Evolutionary conservation across 2,888 invertebrate species (phyloP).

Genomic region (Crematogaster levior): DNA sequence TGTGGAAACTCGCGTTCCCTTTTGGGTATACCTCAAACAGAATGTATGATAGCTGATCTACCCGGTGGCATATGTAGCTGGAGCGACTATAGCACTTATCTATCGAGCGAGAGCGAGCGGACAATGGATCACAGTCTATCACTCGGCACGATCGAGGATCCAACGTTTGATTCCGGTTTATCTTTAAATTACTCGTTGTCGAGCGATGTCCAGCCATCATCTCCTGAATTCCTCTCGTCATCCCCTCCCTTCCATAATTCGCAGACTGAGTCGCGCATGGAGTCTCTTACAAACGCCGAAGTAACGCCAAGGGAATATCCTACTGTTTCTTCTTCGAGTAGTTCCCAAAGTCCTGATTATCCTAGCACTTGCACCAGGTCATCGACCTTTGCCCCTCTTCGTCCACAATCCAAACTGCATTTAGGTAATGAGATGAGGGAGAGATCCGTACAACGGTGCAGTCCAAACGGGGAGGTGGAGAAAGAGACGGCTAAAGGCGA

Average conservation of each 20-base stretch:
- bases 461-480: slow-evolving; percentile 76
- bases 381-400: slow-evolving; percentile 58
- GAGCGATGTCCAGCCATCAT: slow-evolving; percentile 12
- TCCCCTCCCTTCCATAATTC: slow-evolving; percentile 8
- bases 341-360: slow-evolving; percentile 14
- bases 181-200: slow-evolving; percentile 23
- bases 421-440: slow-evolving; percentile 81
- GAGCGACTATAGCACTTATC: slow-evolving; percentile 93
- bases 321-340: slow-evolving; percentile 7
- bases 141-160: slow-evolving; percentile 72
- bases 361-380: slow-evolving; percentile 30
- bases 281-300: slow-evolving; percentile 31
- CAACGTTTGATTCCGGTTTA: slow-evolving; percentile 60
- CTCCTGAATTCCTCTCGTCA: neutral
- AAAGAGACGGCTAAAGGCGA: slow-evolving; percentile 77
- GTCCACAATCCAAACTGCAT: slow-evolving; percentile 76
- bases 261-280: slow-evolving; percentile 39
- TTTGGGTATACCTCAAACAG: slow-evolving; percentile 86
- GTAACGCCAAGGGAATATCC: neutral
- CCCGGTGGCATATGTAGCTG: slow-evolving; percentile 94
- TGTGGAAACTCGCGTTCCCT: slow-evolving; percentile 45
- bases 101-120: slow-evolving; percentile 87
- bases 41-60: slow-evolving; percentile 90
- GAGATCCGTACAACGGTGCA: slow-evolving; percentile 77
- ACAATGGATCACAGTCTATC: slow-evolving; percentile 67